Percentiles rank a stretch among this genome's conserved stretches.
Conservation (phyloP, 2,113 vertebrate genomes). For the Hiodon alosoides region DNA sequence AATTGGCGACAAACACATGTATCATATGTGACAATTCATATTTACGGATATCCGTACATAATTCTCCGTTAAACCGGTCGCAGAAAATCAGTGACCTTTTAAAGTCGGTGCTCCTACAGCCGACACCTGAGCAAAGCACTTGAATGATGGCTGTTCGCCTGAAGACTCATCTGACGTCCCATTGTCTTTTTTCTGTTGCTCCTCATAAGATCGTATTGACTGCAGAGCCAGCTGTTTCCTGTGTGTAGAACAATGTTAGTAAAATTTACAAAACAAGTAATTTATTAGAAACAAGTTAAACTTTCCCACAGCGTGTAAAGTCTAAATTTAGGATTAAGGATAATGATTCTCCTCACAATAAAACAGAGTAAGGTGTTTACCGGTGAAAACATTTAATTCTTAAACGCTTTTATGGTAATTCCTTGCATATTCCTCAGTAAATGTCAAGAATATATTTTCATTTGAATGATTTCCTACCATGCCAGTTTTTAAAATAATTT, state of each 20-base stretch:
- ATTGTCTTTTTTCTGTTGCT: constrained; percentile 64
- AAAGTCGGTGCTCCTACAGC: constrained; percentile 68
- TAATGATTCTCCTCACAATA: too few species aligned
- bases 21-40: too few species aligned
- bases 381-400: background rate
- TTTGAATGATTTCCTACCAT: background rate
- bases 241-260: background rate
- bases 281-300: background rate
- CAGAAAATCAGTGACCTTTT: constrained; percentile 60
- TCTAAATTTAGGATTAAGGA: too few species aligned
- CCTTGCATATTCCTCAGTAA: background rate
- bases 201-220: constrained; percentile 68
- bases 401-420: background rate
- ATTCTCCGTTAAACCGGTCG: background rate
- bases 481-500: background rate
- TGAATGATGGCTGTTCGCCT: constrained; percentile 62
- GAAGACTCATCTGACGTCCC: constrained; percentile 65
- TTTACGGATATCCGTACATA: too few species aligned
- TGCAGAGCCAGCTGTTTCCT: constrained; percentile 82
- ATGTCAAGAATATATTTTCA: background rate
- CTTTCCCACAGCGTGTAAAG: too few species aligned
- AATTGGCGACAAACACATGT: too few species aligned
- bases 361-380: background rate
- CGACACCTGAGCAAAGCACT: constrained; percentile 65
- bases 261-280: too few species aligned